Evolutionary conservation across 2,888 invertebrate genomes (phyloP).

Genomic region (Glaucopsyche alexis): DNA sequence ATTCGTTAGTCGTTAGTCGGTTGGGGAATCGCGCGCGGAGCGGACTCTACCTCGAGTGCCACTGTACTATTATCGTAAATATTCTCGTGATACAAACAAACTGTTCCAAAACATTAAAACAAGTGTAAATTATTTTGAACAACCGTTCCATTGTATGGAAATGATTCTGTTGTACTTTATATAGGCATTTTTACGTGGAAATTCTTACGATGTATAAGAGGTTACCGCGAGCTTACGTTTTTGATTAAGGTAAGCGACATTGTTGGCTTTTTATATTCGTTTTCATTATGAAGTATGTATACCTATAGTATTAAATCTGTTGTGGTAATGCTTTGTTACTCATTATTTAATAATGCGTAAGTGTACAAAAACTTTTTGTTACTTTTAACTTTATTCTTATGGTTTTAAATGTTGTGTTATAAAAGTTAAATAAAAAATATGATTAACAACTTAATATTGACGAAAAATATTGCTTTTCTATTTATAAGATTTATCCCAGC

Average conservation of each 20-base stretch:
- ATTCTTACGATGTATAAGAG: slow-evolving; percentile 1
- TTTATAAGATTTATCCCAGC: background rate
- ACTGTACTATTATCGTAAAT: background rate
- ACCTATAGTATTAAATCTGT: background rate
- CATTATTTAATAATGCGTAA: background rate
- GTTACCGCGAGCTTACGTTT: background rate
- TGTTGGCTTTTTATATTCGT: background rate
- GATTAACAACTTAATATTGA: background rate
- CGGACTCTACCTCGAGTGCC: background rate
- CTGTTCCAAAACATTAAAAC: background rate
- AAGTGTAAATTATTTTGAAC: background rate
- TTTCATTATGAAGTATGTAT: slow-evolving; percentile 1
- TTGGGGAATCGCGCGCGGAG: background rate
- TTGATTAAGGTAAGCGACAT: slow-evolving; percentile 17
- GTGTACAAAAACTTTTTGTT: background rate
- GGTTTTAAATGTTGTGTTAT: background rate
- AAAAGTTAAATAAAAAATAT: background rate
- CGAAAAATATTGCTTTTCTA: no score
- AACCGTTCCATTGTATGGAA: background rate
- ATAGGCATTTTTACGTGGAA: background rate
- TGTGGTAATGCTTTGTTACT: background rate
- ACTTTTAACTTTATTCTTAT: background rate
- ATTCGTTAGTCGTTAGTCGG: background rate
- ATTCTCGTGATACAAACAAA: slow-evolving; percentile 7
- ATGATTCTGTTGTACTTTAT: background rate